Base-by-base conservation (phyloP, 64 coral and sea anemone species). In the Orbicella faveolata region DNA sequence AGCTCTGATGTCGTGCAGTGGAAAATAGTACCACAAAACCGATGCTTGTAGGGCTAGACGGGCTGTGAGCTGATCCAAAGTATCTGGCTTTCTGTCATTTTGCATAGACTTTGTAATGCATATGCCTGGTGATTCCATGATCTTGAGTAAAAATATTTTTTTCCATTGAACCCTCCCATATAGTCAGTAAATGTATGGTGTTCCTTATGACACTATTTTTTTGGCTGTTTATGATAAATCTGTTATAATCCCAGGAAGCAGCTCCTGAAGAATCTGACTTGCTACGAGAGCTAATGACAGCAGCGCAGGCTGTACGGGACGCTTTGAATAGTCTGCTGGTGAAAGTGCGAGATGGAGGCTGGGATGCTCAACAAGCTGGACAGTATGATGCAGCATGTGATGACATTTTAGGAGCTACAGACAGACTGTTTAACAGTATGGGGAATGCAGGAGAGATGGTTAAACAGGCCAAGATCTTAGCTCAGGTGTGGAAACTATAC, bases 391-490 rank as follows among this genome's bases (percentile, higher is more conserved):
- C 90, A 17, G 92, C 94, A 4, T 99, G 97, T 81, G 97, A 99
- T 72, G 87, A 91, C 18, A 99, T 99, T 36, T 88, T 99, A 0
- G 93, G 93, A 41, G 97, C 97, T 23, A 95, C 97, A 18, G 97
- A 99, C 73, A 93, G 97, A 23, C 77, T 99, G 84, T 99, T 99
- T 25, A 99, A 99, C 66, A 99, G 97, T 90, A 99, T 99, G 97
- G 97, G 97, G 1, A 99, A 99, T 77, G 97, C 97, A 87, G 97
- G 97, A 34, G 97, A 99, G 89, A 99, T 99, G 97, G 97, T 99
- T 26, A 93, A 95, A 65, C 97, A 99, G 39, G 97, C 97, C 75
- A 99, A 96, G 72, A 95, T 99, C 25, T 65, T 99, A 15, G 97
- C 97, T 33, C 94, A 93, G 94, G 97, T 99, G 34, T 75, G 80